phyloP scores from a whole-genome alignment of 2,797 vertebrate species.

The Caiman crocodilus region DNA sequence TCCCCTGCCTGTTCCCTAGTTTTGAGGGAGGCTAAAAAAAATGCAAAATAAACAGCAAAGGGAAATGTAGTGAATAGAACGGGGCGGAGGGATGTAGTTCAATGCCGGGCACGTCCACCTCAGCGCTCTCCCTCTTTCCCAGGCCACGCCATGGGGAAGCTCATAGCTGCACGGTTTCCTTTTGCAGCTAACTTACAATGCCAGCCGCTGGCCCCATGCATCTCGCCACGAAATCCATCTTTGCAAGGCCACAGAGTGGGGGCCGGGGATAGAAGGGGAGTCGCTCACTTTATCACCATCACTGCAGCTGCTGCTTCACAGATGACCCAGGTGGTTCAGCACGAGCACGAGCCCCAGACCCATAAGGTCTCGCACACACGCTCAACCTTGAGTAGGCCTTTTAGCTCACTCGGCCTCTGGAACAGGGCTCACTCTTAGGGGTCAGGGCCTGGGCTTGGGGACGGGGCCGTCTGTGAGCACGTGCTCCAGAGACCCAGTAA shows the following conservation, averaged over 20 bases:
- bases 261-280: not conserved
- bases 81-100: not conserved
- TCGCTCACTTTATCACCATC: not conserved
- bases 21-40: not conserved
- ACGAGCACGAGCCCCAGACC: not conserved
- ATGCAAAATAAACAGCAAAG: not conserved
- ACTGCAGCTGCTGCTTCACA: not conserved
- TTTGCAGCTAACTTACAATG: too few relatives aligned
- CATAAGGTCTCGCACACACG: not conserved
- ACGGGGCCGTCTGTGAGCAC: too few relatives aligned
- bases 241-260: not conserved
- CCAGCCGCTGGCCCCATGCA: too few relatives aligned
- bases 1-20: not conserved
- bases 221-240: not conserved
- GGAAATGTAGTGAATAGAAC: too few relatives aligned
- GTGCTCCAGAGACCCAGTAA: not conserved
- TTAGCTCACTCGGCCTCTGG: too few relatives aligned
- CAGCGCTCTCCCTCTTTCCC: not conserved
- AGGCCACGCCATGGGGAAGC: not conserved
- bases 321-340: not conserved
- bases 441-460: too few relatives aligned
- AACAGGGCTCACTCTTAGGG: too few relatives aligned
- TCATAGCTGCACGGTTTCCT: too few relatives aligned
- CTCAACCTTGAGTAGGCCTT: too few relatives aligned
- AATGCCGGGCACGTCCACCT: not conserved